Evolutionary conservation across 2,888 invertebrate species (phyloP), one percentile per base, ranked within the genome.

Genomic region (Abrostola triplasia): DNA sequence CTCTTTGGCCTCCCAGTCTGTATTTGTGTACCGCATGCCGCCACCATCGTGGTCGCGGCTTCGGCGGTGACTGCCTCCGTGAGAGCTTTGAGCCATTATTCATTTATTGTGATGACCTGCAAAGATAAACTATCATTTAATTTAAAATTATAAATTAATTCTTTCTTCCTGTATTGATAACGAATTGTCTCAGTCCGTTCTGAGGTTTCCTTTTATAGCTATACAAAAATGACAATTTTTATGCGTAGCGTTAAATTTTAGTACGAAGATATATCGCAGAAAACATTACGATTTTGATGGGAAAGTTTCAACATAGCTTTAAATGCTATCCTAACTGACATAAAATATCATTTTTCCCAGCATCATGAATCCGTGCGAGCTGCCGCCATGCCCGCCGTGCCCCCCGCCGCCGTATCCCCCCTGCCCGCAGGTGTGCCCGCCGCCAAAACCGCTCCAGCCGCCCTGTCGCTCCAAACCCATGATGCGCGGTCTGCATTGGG

Each of bases 1-100:
- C 92, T 97, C 97, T 88, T 97, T 97, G 52, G 97, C 96, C 88
- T 97, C 97, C 97, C 97, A 97, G 87, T 97, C 97, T 36, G 96
- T 95, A 84, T 96, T 96, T 60, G 95, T 95, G 88, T 96, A 96
- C 79, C 96, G 95, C 74, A 96, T 94, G 37, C 95, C 95, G 51
- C 94, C 92, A 57, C 95, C 94, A 77, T 96, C 96, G 79, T 96
- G 96, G 74, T 96, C 96, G 70, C 96, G 94, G 64, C 89, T 89
- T 36, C 92, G 88, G 64, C 97, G 90, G 66, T 96, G 96, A 73
- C 96, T 96, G 64, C 96, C 96, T 56, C 96, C 96, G 82, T 96
- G 96, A 59, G 97, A 96, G 81, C 96, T 96, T 90, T 97, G 96
- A 69, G 97, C 93, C 93, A 93, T 93, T 67, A 72, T 76, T 79